These are phyloP conservation scores for Noctua pronuba DNA, from an alignment of 2,888 invertebrate species.

Conservation along the genomic window DNA sequence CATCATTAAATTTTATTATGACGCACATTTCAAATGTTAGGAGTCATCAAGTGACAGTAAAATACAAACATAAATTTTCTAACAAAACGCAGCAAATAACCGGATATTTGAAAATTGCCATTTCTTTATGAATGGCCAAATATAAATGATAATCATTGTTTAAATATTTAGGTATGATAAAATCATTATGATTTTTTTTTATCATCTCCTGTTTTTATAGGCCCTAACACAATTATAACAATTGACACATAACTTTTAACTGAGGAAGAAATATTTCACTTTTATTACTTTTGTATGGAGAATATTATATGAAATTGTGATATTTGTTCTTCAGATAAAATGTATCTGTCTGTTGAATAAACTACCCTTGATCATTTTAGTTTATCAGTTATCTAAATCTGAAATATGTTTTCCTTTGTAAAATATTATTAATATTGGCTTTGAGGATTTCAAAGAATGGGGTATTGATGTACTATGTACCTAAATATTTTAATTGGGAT, in stretches of 20 bases:
- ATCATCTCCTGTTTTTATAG: neutral
- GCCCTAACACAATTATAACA: neutral
- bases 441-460: neutral
- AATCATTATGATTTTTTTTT: neutral
- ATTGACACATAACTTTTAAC: neutral
- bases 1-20: slow-evolving; percentile 67
- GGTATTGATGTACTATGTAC: neutral
- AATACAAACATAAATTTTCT: slow-evolving; percentile 63
- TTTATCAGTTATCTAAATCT: neutral
- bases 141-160: slow-evolving; percentile 41
- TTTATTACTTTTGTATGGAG: neutral
- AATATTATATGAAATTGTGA: neutral
- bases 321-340: neutral
- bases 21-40: slow-evolving; percentile 64
- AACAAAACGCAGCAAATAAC: slow-evolving; percentile 59
- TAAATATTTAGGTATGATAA: neutral
- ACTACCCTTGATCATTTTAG: neutral
- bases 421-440: neutral
- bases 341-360: neutral
- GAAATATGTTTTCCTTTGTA: neutral
- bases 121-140: slow-evolving; percentile 49
- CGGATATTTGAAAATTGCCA: slow-evolving; percentile 52
- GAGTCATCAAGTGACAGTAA: slow-evolving; percentile 64
- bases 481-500: neutral
- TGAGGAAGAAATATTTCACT: neutral